Base-by-base conservation (phyloP, 1,140 invertebrate genomes). In the Apocrypta bakeri region DNA sequence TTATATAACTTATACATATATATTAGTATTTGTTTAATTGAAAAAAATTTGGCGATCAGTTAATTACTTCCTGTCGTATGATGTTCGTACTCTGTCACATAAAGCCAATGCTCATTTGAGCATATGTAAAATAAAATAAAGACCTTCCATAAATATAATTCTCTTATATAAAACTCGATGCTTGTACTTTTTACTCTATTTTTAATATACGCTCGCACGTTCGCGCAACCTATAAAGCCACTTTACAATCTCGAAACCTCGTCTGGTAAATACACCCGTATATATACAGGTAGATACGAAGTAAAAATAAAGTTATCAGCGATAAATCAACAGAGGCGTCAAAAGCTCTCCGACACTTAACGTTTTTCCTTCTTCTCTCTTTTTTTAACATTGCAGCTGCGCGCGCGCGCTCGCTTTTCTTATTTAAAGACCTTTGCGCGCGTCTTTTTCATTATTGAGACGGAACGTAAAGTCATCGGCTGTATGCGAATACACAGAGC, bases 391-490 rank as follows among this genome's bases (percentile, higher is more conserved):
- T 4, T 7, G 27, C 24, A 12, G 17, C 72, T 56, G 48, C 17
- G 48, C 48, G 14, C 40, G 42, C 42, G 21, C n/a, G 48, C 21
- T 56, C 48, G 48, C 21, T 56, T 56, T 56, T 56, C 48, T 56
- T 56, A n/a, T n/a, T 56, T n/a, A 56, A n/a, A n/a, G 48, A 17
- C 0, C 21, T 21, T 56, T 4, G 48, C 17, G 2, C 17, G 48
- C 48, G 42, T 63, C 42, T 80, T 71, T 75, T 81, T 75, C 71
- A 81, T 73, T 71, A 79, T 61, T 69, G 69, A 73, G 76, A 79
- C 56, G 75, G 76, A 76, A 79, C 68, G 61, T 72, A 14, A 71
- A 73, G 25, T 63, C 71, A 82, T 79, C 77, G 77, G 29, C 56
- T 24, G 42, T 48, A 48, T n/a, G n/a, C 42, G 42, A 17, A 48